Evolutionary conservation across 2,888 invertebrate genomes (phyloP), one percentile per base, ranked within the genome.

Genomic region (Meghimatium bilineatum): DNA sequence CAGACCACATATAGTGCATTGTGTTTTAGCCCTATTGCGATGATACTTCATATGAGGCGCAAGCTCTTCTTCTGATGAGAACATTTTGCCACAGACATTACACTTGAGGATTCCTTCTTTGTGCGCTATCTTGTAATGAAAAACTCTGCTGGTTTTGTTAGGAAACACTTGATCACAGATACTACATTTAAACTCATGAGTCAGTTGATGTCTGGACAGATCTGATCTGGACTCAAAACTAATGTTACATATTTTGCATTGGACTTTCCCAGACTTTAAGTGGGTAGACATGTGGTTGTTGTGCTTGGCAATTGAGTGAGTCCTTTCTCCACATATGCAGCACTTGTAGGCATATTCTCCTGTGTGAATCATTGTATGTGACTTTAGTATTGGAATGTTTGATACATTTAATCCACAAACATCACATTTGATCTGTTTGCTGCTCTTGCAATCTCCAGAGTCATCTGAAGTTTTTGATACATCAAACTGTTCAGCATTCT

Each of bases 61-160:
- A 44, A 87, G 79, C 17, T 87, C 85, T 20, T 80, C 80, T 1
- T 79, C 52, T 8, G 85, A 85, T 10, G 82, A 84, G 67, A 80
- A 85, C 36, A 71, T 63, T 36, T 80, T 82, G 3, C 74, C 80
- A 75, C 87, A 87, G 1, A 80, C 32, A 20, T 83, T 76, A 82
- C 87, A 87, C 34, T 77, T 83, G 20, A 85, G 77, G 2, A 84
- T 83, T 38, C 86, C 85, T 5, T 87, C 85, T 14, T 83, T 83
- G 20, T 85, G 85, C n/a, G 82, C 85, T n/a, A 80, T 84, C 23
- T 85, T 82, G 74, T 86, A 82, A 66, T 87, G 87, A 14, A 84
- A 69, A 23, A 79, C 63, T 60, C 84, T 75, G 34, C 85, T 85
- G 34, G 82, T 82, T 63, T 85, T 86, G 36, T 86, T 85, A n/a